phyloP scores from a whole-genome alignment of 1,140 invertebrate species.

The Zaprionus taronus region DNA sequence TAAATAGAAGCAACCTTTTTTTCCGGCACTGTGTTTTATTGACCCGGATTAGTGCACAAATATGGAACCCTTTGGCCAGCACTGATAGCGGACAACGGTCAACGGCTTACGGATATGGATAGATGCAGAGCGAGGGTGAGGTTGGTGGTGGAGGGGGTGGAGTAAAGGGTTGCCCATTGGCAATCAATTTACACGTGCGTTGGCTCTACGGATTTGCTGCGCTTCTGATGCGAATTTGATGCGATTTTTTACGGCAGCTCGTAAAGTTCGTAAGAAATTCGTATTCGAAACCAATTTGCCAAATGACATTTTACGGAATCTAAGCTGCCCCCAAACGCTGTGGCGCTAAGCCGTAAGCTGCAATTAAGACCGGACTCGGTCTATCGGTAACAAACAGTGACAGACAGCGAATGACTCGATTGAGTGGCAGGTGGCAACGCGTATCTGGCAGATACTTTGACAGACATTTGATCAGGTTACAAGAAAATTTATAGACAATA shows the following conservation, averaged over 20 bases:
- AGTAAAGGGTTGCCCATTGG: constrained; percentile 58
- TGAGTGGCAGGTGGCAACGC: not conserved
- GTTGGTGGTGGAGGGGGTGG: not conserved
- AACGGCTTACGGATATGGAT: constrained; percentile 34
- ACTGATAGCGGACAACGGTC: constrained; percentile 57
- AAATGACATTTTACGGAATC: not conserved
- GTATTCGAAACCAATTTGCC: constrained; percentile 68
- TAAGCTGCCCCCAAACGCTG: constrained; percentile 13
- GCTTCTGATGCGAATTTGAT: constrained; percentile 72
- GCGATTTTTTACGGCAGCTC: constrained; percentile 70
- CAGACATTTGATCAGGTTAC: not conserved
- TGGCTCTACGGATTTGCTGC: constrained; percentile 58
- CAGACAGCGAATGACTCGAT: not conserved
- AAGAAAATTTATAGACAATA: too few relatives aligned
- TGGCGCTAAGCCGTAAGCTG: constrained; percentile 28
- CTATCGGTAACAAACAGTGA: constrained; percentile 16
- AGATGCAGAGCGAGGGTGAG: not conserved
- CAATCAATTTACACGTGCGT: constrained; percentile 79
- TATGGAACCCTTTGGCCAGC: constrained; percentile 71
- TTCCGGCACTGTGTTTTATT: constrained; percentile 74
- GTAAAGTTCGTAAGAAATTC: constrained; percentile 65
- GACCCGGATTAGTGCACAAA: constrained; percentile 66
- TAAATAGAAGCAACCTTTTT: constrained; percentile 45
- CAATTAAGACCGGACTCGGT: constrained; percentile 32
- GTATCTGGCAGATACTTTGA: constrained; percentile 22